Conservation (phyloP, 1,140 invertebrate genomes). For the Ceratosolen fusciceps region DNA sequence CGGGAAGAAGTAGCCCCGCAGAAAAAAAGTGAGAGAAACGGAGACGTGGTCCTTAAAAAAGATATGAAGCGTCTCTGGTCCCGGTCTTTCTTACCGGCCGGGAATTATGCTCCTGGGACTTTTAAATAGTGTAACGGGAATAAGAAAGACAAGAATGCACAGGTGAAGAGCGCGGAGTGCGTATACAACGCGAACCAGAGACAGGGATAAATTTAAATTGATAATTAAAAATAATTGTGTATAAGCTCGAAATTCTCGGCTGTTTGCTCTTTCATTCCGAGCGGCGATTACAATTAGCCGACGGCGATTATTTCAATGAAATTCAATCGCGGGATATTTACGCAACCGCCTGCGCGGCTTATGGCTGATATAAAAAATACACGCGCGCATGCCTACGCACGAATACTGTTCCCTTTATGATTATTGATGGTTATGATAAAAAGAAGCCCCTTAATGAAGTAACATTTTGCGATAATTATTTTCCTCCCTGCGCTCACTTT, state of each 20-base stretch:
- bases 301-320: slow-evolving; percentile 24
- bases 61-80: slow-evolving; percentile 28
- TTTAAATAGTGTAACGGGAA: slow-evolving; percentile 41
- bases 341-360: background rate
- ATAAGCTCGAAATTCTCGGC: slow-evolving; percentile 15
- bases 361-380: slow-evolving; percentile 19
- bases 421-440: slow-evolving; percentile 8
- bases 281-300: slow-evolving; percentile 28
- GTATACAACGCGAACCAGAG: slow-evolving; percentile 2
- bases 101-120: slow-evolving; percentile 29
- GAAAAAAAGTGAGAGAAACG: slow-evolving; percentile 3
- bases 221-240: slow-evolving; percentile 45
- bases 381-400: background rate
- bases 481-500: background rate
- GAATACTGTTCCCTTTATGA: background rate
- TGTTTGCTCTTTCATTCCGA: background rate
- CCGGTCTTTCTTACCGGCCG: slow-evolving; percentile 23
- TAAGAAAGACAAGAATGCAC: slow-evolving; percentile 32
- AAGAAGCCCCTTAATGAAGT: slow-evolving; percentile 7
- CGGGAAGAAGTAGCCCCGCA: background rate
- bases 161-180: slow-evolving; percentile 26
- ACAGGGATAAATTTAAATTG: slow-evolving; percentile 38
- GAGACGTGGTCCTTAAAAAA: slow-evolving; percentile 26
- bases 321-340: slow-evolving; percentile 28
- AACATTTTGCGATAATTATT: slow-evolving; percentile 25